A percentile compares a stretch with the other conserved stretches of the same genome.
Evolutionary conservation across 1,140 invertebrate species (phyloP).

Genomic region (Trichonephila clavipes): DNA sequence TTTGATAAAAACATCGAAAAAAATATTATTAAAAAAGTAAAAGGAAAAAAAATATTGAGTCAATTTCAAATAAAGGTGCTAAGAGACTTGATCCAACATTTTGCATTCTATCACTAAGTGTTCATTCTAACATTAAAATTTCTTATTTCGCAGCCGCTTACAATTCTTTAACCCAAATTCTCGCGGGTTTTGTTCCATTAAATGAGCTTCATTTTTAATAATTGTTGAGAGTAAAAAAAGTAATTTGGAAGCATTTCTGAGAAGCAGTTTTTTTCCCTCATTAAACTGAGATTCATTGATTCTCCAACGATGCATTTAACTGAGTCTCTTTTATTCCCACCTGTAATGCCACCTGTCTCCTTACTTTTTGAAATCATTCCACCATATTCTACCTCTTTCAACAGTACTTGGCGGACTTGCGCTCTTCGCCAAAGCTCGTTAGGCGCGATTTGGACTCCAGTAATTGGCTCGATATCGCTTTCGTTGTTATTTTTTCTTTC

Average conservation of each 20-base stretch:
- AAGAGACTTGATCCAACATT: no score
- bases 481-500: constrained; percentile 4
- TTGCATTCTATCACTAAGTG: no score
- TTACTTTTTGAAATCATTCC: constrained; percentile 12
- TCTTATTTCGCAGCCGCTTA: no score
- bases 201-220: neutral
- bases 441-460: constrained; percentile 19
- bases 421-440: constrained; percentile 44
- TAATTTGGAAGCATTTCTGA: neutral
- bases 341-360: neutral
- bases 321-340: constrained; percentile 2
- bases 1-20: no score
- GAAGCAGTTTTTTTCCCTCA: neutral
- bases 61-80: no score
- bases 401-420: constrained; percentile 15
- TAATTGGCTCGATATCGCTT: constrained; percentile 38
- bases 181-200: neutral
- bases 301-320: neutral
- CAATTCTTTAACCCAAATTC: no score
- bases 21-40: no score
- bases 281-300: constrained; percentile 19
- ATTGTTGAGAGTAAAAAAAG: neutral
- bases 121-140: no score
- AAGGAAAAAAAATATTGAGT: no score
- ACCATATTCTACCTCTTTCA: neutral